Percentiles rank a stretch among this genome's conserved stretches.
phyloP scores from a whole-genome alignment of 2,888 invertebrate genomes.

The Caenorhabditis sp. region DNA sequence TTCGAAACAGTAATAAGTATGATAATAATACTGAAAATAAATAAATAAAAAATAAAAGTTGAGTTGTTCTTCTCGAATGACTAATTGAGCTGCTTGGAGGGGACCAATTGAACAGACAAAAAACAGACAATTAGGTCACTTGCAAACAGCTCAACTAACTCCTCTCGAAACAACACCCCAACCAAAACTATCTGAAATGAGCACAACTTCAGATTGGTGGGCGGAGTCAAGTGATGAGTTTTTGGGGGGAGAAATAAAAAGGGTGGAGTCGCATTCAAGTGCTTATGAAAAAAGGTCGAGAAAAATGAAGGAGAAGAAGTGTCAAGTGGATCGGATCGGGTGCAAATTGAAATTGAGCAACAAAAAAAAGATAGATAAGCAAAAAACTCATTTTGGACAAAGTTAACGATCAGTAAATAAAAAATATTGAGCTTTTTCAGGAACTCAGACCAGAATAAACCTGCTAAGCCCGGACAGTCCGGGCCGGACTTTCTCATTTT shows the following conservation, averaged over 20 bases:
- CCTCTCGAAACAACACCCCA: too few species aligned
- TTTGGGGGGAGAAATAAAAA: background rate
- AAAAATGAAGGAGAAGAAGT: constrained; percentile 7
- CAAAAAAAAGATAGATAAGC: constrained; percentile 4
- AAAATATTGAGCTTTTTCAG: too few species aligned
- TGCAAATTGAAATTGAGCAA: background rate
- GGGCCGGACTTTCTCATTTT: too few species aligned
- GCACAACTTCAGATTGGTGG: background rate
- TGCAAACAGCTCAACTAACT: constrained; percentile 35
- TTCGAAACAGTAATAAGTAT: too few species aligned
- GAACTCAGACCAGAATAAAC: too few species aligned
- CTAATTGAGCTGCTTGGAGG: constrained; percentile 44
- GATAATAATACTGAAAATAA: too few species aligned
- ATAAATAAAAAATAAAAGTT: too few species aligned
- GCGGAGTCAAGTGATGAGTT: background rate
- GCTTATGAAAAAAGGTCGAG: constrained; percentile 9
- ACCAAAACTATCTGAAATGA: constrained; percentile 6
- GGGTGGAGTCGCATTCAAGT: constrained; percentile 29
- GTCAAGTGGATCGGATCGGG: constrained; percentile 32
- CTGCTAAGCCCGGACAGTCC: too few species aligned
- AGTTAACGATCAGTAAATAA: background rate
- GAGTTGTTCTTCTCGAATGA: too few species aligned
- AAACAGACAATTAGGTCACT: constrained; percentile 39
- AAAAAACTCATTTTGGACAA: background rate
- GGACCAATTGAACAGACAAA: constrained; percentile 41